Evolutionary conservation across 1,140 invertebrate species (phyloP), one percentile per base, ranked within the genome.

Genomic region (Drosophila kepulauana): DNA sequence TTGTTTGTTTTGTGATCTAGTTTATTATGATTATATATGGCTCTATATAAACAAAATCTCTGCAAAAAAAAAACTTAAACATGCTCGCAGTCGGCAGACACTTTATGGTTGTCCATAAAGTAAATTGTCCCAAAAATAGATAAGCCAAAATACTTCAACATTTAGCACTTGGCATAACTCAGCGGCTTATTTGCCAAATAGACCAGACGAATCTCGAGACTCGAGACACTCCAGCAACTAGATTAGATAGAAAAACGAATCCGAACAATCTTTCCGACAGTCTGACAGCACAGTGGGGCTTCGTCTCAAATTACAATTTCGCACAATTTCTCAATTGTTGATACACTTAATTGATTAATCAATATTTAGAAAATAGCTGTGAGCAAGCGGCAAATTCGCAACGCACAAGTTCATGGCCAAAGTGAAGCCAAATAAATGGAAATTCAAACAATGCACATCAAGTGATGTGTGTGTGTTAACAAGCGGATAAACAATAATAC

Each of bases 391-490:
- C 48, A 3, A 49, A 54, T 54, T 33, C 30, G 28, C 25, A 15
- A 30, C 52, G 54, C 16, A 64, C 81, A 88, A 89, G 84, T 88
- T 88, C 85, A 88, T 45, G 85, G 84, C 72, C 81, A 78, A 54
- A 38, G 35, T 62, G 62, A 59, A 76, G 65, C 73, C 75, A 64
- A 79, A 81, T 75, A 85, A 62, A 64, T 70, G 64, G 51, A 64
- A 69, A 67, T 68, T 56, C 59, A 52, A 65, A 84, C 38, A 72
- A 61, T 71, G 49, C 13, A 70, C 13, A 70, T 1, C 16, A 45
- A 63, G 35, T 38, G 35, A 30, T 38, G 33, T 66, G 35, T 38
- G 28, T 66, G 45, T 52, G 61, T 57, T 71, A 72, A 65, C 61
- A 65, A 41, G 38, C 68, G 30, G 3, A 54, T 54, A 62, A 71